Conservation (phyloP, 2,888 invertebrate genomes). For the Drosophila lutescens region DNA sequence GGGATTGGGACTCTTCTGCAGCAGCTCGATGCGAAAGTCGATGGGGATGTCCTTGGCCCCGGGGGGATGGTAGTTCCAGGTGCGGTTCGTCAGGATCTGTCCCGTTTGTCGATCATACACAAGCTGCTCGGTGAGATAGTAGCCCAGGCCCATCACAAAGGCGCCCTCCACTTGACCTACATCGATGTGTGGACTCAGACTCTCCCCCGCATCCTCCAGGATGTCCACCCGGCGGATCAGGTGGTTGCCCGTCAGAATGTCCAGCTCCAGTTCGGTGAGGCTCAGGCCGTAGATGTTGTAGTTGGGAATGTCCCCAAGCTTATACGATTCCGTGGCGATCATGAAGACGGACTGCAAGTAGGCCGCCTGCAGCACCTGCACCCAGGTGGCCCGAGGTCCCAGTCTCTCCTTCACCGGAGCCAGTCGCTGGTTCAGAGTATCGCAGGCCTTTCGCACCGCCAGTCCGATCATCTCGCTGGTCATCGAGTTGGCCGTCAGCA, state of each 20-base stretch:
- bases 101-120: constrained; percentile 88
- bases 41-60: constrained; percentile 91
- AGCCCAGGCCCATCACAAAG: constrained; percentile 91
- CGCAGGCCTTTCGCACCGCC: constrained; percentile 87
- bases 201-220: constrained; percentile 90
- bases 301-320: constrained; percentile 85
- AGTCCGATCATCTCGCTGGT: constrained; percentile 88
- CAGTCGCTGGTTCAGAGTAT: constrained; percentile 86
- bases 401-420: constrained; percentile 86
- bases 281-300: constrained; percentile 88
- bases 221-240: constrained; percentile 89
- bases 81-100: constrained; percentile 89
- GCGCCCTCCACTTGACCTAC: constrained; percentile 92
- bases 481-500: constrained; percentile 86
- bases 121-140: constrained; percentile 90
- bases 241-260: constrained; percentile 91
- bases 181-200: constrained; percentile 89
- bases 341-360: constrained; percentile 85
- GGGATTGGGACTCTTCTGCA: constrained; percentile 85
- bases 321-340: constrained; percentile 87
- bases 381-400: constrained; percentile 85
- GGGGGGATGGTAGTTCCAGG: constrained; percentile 93
- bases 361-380: constrained; percentile 78
- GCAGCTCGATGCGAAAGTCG: constrained; percentile 89
- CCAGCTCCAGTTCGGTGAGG: constrained; percentile 90